These are phyloP conservation scores for Clarias gariepinus DNA, from an alignment of 2,113 vertebrate genomes.

Conservation along the genomic window DNA sequence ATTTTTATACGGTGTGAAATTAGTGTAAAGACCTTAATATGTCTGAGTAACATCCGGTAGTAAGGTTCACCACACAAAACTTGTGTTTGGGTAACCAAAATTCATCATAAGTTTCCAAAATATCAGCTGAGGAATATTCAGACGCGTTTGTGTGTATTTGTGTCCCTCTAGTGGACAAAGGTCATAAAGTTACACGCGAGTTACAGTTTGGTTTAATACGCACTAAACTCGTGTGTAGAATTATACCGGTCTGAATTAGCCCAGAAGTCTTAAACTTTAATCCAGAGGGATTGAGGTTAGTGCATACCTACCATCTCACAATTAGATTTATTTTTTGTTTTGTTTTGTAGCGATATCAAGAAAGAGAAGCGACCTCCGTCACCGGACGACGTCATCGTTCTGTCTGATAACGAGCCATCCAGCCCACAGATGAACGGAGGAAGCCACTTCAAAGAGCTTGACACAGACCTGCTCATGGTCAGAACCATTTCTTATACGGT, in stretches of 20 bases:
- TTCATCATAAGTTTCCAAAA: constrained; percentile 3
- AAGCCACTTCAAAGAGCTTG: constrained; percentile 79
- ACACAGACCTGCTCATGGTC: constrained; percentile 87
- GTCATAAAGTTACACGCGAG: not conserved
- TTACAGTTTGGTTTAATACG: not conserved
- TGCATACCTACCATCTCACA: constrained; percentile 17
- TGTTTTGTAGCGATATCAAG: constrained; percentile 74
- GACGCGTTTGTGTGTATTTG: not conserved
- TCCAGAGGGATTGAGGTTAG: not conserved
- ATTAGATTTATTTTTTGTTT: not conserved
- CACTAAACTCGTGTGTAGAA: not conserved
- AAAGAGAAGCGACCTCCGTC: constrained; percentile 81
- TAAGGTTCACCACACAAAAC: not conserved
- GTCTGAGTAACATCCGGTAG: not conserved
- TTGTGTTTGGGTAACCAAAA: not conserved
- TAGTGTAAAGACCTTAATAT: not conserved
- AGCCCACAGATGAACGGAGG: constrained; percentile 87
- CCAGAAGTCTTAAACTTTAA: not conserved
- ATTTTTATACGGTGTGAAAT: not conserved
- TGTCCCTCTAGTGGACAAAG: constrained; percentile 34
- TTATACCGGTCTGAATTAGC: not conserved
- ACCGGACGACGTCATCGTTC: constrained; percentile 85
- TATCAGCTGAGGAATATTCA: not conserved
- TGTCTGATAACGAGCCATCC: constrained; percentile 87
- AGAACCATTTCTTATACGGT: not conserved